Percentiles rank a stretch among this genome's conserved stretches.
Conservation (phyloP, 2,888 invertebrate genomes). For the Cinara cedri region DNA sequence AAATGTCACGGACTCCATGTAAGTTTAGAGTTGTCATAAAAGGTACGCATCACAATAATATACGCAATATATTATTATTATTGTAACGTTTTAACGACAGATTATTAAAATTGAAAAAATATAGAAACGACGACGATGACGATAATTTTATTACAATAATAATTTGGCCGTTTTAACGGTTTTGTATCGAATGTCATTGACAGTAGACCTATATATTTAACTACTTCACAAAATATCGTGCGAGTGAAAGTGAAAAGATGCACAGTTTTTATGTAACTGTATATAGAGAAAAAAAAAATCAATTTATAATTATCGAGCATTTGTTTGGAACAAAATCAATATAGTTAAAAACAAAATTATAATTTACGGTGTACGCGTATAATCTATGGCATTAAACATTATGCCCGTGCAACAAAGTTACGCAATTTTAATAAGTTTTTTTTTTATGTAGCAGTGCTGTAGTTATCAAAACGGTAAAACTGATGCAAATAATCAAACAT, state of each 20-base stretch:
- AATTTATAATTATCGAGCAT: no score
- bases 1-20: slow-evolving; percentile 42
- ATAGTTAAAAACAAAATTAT: no score
- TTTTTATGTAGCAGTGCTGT: no score
- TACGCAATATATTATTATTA: background rate
- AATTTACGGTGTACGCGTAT: no score
- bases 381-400: no score
- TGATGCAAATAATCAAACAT: no score
- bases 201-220: background rate
- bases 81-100: slow-evolving; percentile 1
- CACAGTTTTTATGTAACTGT: slow-evolving; percentile 12
- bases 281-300: background rate
- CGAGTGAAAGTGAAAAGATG: slow-evolving; percentile 47
- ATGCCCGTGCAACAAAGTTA: no score
- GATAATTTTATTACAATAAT: background rate
- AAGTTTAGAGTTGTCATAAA: background rate
- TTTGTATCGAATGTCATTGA: slow-evolving; percentile 6
- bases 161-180: background rate
- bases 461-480: no score
- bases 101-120: no score
- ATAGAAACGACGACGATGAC: background rate
- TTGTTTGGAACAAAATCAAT: no score
- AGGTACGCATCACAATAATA: no score
- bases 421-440: no score
- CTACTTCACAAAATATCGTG: slow-evolving; percentile 16